phyloP scores from a whole-genome alignment of 2,113 vertebrate species.

The Madoqua kirkii region DNA sequence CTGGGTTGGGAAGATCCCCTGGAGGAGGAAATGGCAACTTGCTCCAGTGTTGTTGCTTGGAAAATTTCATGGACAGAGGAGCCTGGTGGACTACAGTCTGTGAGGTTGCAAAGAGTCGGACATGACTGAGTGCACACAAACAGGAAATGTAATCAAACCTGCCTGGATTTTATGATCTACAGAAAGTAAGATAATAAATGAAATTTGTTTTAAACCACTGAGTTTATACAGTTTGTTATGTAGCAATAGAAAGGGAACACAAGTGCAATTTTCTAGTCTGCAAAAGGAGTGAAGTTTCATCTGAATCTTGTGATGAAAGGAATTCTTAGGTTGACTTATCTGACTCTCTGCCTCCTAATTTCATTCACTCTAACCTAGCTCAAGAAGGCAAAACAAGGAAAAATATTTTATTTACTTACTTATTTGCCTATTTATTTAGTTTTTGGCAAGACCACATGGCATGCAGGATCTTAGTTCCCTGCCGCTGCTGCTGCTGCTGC shows the following conservation, averaged over 20 bases:
- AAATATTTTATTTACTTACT: background rate
- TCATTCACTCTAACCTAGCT: background rate
- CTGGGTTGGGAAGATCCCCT: background rate
- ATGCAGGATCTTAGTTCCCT: background rate
- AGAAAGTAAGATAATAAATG: background rate
- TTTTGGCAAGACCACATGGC: background rate
- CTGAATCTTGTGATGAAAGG: background rate
- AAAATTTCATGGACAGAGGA: background rate
- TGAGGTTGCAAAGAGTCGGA: background rate
- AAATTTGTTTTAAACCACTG: conserved; percentile 19
- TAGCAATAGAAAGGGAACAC: background rate
- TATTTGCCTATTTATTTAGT: background rate
- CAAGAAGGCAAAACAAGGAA: background rate
- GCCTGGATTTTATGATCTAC: background rate
- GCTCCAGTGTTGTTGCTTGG: background rate
- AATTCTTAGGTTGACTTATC: background rate
- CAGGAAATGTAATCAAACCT: background rate
- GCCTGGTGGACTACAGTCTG: background rate
- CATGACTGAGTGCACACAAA: background rate
- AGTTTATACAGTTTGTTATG: background rate
- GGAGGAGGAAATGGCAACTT: background rate
- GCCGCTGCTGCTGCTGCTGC: accelerated
- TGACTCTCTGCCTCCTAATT: background rate
- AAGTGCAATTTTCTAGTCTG: background rate
- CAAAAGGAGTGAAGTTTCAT: background rate